phyloP scores from a whole-genome alignment of 2,888 invertebrate species.

The Hyles lineata region DNA sequence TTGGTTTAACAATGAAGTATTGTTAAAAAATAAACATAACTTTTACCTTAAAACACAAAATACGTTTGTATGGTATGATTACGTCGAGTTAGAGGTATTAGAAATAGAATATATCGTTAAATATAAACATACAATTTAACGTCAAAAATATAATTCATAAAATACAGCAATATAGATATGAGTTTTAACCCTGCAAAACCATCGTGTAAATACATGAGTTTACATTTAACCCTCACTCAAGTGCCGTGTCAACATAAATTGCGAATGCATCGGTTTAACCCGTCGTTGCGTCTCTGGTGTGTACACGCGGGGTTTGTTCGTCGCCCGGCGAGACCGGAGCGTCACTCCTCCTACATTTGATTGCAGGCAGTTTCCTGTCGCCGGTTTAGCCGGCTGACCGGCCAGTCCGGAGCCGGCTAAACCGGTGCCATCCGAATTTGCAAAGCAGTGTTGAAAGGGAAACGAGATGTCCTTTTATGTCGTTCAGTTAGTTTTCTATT shows the following conservation, averaged over 20 bases:
- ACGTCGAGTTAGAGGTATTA: too few relatives aligned
- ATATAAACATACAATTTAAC: too few relatives aligned
- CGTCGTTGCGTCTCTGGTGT: background rate
- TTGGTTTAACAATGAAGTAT: conserved; percentile 9
- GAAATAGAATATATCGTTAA: too few relatives aligned
- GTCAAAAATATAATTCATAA: too few relatives aligned
- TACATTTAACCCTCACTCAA: background rate
- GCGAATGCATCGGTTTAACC: background rate
- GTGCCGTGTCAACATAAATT: background rate
- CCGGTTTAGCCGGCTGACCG: conserved; percentile 38
- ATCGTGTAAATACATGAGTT: too few relatives aligned
- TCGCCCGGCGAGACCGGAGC: background rate
- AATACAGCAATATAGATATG: too few relatives aligned
- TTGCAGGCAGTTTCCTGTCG: conserved; percentile 50
- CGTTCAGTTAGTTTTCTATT: conserved; percentile 27
- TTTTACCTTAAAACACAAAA: background rate
- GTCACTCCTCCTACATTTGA: conserved; percentile 33
- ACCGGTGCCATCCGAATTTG: conserved; percentile 9
- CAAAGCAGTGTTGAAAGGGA: conserved; percentile 8
- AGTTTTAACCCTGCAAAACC: too few relatives aligned
- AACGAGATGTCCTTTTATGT: conserved; percentile 22
- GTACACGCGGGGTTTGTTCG: background rate
- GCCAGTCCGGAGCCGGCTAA: conserved; percentile 3
- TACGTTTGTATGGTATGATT: too few relatives aligned
- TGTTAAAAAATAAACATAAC: background rate